Evolutionary conservation across 2,888 invertebrate genomes (phyloP).

Genomic region (Eupithecia insigniata): DNA sequence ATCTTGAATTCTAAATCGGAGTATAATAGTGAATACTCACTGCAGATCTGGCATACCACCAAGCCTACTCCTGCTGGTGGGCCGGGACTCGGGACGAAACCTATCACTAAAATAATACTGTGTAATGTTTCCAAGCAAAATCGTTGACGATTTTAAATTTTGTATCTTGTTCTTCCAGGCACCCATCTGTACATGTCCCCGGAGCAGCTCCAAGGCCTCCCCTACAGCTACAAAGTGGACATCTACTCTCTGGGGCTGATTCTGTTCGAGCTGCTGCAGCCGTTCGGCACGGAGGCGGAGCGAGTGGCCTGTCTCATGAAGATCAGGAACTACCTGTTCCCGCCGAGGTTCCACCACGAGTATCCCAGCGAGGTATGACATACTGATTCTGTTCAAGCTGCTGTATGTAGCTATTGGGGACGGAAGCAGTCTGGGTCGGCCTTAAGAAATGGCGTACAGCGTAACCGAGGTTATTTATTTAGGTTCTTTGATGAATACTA

Average conservation of each 20-base stretch:
- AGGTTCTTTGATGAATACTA: too few relatives aligned
- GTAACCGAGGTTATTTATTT: too few relatives aligned
- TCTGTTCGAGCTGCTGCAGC: conserved; percentile 95
- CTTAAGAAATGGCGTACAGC: background rate
- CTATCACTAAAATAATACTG: too few relatives aligned
- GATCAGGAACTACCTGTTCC: conserved; percentile 88
- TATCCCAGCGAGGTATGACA: conserved; percentile 88
- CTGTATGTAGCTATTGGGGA: background rate
- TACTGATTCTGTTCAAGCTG: background rate
- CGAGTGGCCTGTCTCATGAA: conserved; percentile 87
- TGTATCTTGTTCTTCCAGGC: conserved; percentile 76
- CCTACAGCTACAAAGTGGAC: conserved; percentile 96
- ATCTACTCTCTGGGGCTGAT: conserved; percentile 97
- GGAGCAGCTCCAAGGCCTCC: conserved; percentile 91
- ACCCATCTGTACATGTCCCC: conserved; percentile 99
- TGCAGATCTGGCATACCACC: too few relatives aligned
- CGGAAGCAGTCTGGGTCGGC: background rate
- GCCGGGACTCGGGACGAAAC: too few relatives aligned
- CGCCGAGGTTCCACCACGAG: conserved; percentile 85
- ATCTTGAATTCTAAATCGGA: too few relatives aligned
- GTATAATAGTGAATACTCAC: too few relatives aligned
- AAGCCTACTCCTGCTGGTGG: too few relatives aligned
- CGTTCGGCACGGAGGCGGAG: conserved; percentile 96
- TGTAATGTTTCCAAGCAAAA: too few relatives aligned
- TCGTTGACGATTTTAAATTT: too few relatives aligned